phyloP scores from a whole-genome alignment of 2,113 vertebrate species.

The Romanogobio albipinnatus region DNA sequence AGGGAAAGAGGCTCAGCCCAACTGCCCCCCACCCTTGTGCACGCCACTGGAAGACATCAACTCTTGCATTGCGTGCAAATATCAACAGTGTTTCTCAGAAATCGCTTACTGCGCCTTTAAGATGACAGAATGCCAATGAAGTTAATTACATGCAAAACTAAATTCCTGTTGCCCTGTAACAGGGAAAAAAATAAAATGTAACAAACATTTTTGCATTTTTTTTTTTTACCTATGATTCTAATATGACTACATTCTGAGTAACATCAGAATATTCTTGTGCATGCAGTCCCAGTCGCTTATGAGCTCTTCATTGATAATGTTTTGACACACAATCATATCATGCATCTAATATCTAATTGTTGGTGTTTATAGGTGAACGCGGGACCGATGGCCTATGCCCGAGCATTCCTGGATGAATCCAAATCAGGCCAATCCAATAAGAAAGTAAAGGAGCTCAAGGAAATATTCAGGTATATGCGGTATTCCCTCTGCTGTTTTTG shows the following conservation, averaged over 20 bases:
- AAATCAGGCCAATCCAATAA: constrained; percentile 84
- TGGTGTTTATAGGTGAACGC: constrained; percentile 87
- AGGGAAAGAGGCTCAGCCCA: no score
- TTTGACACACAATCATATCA: background rate
- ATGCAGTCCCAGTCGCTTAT: background rate
- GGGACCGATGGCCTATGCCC: constrained; percentile 95
- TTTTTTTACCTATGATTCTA: background rate
- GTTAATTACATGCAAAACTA: background rate
- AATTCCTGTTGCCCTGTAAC: background rate
- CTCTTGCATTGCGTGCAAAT: no score
- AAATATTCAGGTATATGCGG: constrained; percentile 91
- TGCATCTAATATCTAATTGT: constrained; percentile 7
- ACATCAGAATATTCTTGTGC: background rate
- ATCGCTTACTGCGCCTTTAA: no score
- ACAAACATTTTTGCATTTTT: background rate
- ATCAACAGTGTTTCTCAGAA: no score
- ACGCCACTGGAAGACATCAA: no score
- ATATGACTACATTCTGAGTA: background rate
- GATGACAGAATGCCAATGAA: background rate
- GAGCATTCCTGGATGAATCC: constrained; percentile 89
- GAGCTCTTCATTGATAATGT: background rate
- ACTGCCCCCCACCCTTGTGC: no score
- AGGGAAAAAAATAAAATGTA: background rate
- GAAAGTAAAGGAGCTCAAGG: constrained; percentile 94
- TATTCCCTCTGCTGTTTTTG: background rate